Evolutionary conservation across 2,113 vertebrate species (phyloP).

Genomic region (Choloepus hoffmanni): DNA sequence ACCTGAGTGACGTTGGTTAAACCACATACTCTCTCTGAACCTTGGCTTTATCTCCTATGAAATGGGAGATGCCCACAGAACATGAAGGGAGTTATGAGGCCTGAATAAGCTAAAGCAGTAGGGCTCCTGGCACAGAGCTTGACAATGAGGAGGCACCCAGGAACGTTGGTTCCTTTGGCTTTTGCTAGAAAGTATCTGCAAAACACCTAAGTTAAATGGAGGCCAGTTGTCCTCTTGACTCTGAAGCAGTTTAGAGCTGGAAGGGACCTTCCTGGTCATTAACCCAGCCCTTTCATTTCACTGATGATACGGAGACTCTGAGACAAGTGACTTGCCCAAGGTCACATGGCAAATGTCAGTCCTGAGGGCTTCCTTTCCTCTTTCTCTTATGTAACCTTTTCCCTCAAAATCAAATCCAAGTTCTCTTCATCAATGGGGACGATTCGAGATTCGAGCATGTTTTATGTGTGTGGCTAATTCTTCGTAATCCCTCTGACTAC

Average conservation of each 20-base stretch:
- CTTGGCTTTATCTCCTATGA: not conserved
- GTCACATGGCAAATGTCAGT: not conserved
- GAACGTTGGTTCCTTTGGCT: not conserved
- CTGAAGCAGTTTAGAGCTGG: not conserved
- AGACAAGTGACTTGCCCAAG: constrained; percentile 1
- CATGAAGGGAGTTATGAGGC: not conserved
- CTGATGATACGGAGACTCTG: not conserved
- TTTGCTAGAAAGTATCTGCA: not conserved
- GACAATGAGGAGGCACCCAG: not conserved
- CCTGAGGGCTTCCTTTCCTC: not conserved
- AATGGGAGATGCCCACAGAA: not conserved
- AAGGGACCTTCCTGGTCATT: not conserved
- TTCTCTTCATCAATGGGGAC: not conserved
- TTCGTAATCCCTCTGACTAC: not conserved
- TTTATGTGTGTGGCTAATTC: constrained; percentile 1
- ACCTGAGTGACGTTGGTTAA: not conserved
- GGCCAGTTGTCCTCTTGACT: not conserved
- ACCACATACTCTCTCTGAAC: not conserved
- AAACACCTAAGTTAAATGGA: not conserved
- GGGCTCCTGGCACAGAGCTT: not conserved
- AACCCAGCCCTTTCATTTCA: not conserved
- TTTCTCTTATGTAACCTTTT: not conserved
- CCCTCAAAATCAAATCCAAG: not conserved
- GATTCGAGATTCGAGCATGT: not conserved
- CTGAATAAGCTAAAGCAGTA: not conserved